Base-by-base conservation (phyloP, 2,888 invertebrate species). In the Papilio elwesi region DNA sequence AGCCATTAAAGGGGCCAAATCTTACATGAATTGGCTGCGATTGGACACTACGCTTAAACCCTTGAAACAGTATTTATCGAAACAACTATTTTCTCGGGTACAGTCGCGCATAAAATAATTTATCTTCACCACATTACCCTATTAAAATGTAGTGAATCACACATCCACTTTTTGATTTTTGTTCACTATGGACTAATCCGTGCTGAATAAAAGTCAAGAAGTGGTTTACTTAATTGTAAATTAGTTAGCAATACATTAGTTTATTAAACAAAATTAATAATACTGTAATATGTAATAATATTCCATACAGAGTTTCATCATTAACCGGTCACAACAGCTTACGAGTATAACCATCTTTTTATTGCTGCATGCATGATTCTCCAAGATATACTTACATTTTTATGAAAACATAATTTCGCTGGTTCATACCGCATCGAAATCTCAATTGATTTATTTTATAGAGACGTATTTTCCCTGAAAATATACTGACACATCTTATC, bases 81-180 rank as follows among this genome's bases (percentile, higher is more conserved):
- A 75, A 62, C 62, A 65, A 75, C 75, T 83, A 86, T 85, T 85
- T 82, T 80, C 84, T 86, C 78, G 74, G 59, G 85, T 89, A 89
- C 88, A 87, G 80, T 87, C 85, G 78, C 80, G 82, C 75, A 78
- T 83, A 83, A 77, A 82, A 64, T 71, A 36, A n/a, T 38, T 57
- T 49, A 51, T 43, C 43, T 62, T 62, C 38, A 15, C 9, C 15
- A 62, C 59, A 15, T 62, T 62, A 62, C 38, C n/a, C 13, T 59
- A 26, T 2, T 26, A 26, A 26, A 26, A 26, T 26, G 4, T 26
- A 4, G 26, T 26, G 26, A 26, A 26, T 26, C 26, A 26, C 26
- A 26, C 26, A 26, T 26, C 4, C 26, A 26, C 26, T 26, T 26
- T 2, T 26, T 26, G 26, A 26, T 26, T 26, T 26, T 26, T 26